Percentiles rank a stretch among this genome's conserved stretches.
phyloP scores from a whole-genome alignment of 2,888 invertebrate genomes.

The Drosophila prolongata region DNA sequence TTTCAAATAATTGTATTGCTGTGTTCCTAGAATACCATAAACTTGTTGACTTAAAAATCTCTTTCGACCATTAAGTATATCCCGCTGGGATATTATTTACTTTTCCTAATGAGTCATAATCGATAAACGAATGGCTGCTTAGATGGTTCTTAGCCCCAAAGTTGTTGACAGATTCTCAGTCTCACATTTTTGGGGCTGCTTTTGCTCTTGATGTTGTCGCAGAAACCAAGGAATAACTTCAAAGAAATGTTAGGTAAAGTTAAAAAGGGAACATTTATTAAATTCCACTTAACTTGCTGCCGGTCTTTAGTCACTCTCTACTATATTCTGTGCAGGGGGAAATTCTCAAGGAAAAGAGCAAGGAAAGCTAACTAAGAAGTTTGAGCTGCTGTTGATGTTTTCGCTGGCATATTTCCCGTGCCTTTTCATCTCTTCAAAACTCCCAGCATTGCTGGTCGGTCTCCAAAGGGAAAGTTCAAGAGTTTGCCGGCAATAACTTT shows the following conservation, averaged over 20 bases:
- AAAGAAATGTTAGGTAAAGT: slow-evolving; percentile 57
- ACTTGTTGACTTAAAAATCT: not conserved
- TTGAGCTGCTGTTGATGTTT: slow-evolving; percentile 37
- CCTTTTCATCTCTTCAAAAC: slow-evolving; percentile 46
- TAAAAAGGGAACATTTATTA: slow-evolving; percentile 65
- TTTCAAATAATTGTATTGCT: too few species aligned
- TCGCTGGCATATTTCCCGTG: slow-evolving; percentile 65
- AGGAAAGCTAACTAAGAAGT: slow-evolving; percentile 58
- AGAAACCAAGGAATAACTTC: slow-evolving; percentile 51
- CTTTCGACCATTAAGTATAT: not conserved
- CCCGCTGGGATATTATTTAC: slow-evolving; percentile 2
- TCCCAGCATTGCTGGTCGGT: slow-evolving; percentile 37
- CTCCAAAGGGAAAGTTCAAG: slow-evolving; percentile 18
- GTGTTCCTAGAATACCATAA: not conserved
- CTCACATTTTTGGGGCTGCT: slow-evolving; percentile 7
- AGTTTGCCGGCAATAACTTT: slow-evolving; percentile 41
- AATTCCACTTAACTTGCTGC: slow-evolving; percentile 58
- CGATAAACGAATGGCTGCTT: slow-evolving; percentile 15
- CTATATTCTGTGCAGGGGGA: slow-evolving; percentile 19
- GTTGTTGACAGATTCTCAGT: slow-evolving; percentile 39
- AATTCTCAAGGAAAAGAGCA: slow-evolving; percentile 57
- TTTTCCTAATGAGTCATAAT: slow-evolving; percentile 31
- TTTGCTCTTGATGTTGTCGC: slow-evolving; percentile 4
- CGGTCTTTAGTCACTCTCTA: slow-evolving; percentile 30
- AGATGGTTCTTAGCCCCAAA: slow-evolving; percentile 6